Evolutionary conservation across 1,140 invertebrate species (phyloP).

Genomic region (Ladona fulva): DNA sequence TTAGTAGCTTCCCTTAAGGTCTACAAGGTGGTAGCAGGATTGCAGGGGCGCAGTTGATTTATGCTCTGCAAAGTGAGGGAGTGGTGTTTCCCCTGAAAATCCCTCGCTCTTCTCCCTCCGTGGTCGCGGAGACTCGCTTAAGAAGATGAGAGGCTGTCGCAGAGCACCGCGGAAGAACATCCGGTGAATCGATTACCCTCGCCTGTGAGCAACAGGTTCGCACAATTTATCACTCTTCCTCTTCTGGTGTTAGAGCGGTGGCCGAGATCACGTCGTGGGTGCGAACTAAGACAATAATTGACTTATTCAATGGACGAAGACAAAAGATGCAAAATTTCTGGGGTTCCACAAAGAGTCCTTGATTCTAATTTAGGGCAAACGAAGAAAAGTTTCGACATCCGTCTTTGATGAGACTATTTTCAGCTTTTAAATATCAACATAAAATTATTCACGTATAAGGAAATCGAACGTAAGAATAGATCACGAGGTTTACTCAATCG

Average conservation of each 20-base stretch:
- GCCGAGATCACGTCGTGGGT: background rate
- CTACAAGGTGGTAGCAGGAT: no score
- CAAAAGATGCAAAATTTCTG: background rate
- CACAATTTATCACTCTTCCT: background rate
- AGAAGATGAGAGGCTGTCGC: constrained; percentile 6
- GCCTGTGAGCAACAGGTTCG: background rate
- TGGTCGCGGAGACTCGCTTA: background rate
- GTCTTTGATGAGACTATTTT: no score
- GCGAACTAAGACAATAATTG: constrained; percentile 5
- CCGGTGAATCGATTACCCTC: background rate
- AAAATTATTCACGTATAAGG: no score
- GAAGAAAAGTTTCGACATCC: no score
- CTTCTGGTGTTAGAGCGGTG: background rate
- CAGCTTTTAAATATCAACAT: no score
- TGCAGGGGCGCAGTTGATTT: no score
- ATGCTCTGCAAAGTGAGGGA: no score
- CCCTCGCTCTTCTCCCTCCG: background rate
- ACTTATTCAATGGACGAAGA: constrained; percentile 5
- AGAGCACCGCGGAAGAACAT: background rate
- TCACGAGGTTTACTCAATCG: no score
- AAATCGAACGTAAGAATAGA: no score
- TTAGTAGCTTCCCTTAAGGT: no score
- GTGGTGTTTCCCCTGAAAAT: background rate
- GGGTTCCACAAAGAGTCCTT: background rate
- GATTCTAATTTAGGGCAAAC: no score